A percentile compares a stretch with the other conserved stretches of the same genome.
phyloP scores from a whole-genome alignment of 2,113 vertebrate genomes.

The Cephalopholis sonnerati region DNA sequence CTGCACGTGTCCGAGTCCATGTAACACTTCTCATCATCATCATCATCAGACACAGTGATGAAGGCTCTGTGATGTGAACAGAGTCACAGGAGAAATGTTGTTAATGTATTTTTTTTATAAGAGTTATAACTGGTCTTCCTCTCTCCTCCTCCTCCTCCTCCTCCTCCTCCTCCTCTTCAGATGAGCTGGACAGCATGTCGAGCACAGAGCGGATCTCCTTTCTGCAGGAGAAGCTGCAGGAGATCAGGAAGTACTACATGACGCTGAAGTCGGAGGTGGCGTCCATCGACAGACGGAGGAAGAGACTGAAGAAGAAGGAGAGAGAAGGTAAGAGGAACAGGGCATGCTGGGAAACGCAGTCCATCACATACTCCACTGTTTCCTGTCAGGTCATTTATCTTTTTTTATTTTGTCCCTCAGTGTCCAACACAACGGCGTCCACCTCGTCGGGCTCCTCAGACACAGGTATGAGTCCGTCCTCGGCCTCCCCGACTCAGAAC shows the following conservation, averaged over 20 bases:
- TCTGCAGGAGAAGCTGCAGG: slow-evolving; percentile 98
- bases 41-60: no score
- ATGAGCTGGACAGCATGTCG: slow-evolving; percentile 94
- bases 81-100: no score
- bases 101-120: no score
- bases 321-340: slow-evolving; percentile 90
- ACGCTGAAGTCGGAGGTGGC: slow-evolving; percentile 98
- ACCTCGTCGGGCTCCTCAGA: slow-evolving; percentile 97
- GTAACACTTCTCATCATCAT: no score
- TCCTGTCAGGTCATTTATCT: not conserved
- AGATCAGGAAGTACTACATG: slow-evolving; percentile 98
- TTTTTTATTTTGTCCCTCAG: slow-evolving; percentile 65
- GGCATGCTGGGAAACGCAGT: slow-evolving; percentile 8
- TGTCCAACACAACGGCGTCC: slow-evolving; percentile 94
- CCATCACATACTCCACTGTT: not conserved
- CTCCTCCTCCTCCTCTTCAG: slow-evolving; percentile 73
- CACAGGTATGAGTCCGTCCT: slow-evolving; percentile 96
- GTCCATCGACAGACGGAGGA: slow-evolving; percentile 96
- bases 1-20: no score
- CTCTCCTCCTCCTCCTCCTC: no score
- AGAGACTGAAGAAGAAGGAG: slow-evolving; percentile 98
- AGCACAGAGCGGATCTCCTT: slow-evolving; percentile 95
- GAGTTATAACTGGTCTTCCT: no score
- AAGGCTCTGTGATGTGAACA: no score
- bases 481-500: slow-evolving; percentile 95